Evolutionary conservation across 2,113 vertebrate genomes (phyloP), one percentile per base, ranked within the genome.

Genomic region (Bubalus kerabau): DNA sequence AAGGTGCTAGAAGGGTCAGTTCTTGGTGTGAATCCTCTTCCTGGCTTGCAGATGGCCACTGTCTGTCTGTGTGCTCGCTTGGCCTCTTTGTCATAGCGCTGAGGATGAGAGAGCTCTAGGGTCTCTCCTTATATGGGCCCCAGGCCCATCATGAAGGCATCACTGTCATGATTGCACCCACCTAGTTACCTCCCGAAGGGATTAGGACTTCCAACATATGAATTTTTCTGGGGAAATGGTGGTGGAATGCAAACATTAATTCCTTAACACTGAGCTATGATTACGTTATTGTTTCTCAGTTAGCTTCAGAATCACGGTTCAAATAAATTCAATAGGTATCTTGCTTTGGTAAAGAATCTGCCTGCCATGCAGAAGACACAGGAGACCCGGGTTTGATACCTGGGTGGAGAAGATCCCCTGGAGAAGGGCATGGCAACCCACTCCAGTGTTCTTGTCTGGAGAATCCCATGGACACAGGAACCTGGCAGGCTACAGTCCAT

Each of bases 301-400:
- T 97, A 67, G 26, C 64, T 97, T 91, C 67, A 82, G 32, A 71
- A 57, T 59, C 24, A 36, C 52, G 11, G 6, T 54, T 93, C 24
- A 62, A 4, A 19, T 26, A 59, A 74, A 21, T 87, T 91, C 87
- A 43, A 16, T 3, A 62, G 23, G 1, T 46, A 81, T 88, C 8
- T 67, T 95, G 9, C 16, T 50, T 89, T 71, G 67, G n/a, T 40
- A 71, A 71, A 71, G 10, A 71, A 71, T 71, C 19, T 71, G 67
- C 67, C n/a, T 40, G 67, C n/a, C 67, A 13, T 71, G n/a, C n/a
- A 40, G n/a, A 40, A 71, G n/a, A 71, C 0, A 2, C n/a, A 71
- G n/a, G 67, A 71, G n/a, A 40, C 67, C n/a, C 0, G 0, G 19
- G 10, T 40, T 71, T 0, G 2, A 71, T 23, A 19, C 67, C n/a